phyloP scores from a whole-genome alignment of 2,888 invertebrate species.

The Gastracanthus pulcherrimus region DNA sequence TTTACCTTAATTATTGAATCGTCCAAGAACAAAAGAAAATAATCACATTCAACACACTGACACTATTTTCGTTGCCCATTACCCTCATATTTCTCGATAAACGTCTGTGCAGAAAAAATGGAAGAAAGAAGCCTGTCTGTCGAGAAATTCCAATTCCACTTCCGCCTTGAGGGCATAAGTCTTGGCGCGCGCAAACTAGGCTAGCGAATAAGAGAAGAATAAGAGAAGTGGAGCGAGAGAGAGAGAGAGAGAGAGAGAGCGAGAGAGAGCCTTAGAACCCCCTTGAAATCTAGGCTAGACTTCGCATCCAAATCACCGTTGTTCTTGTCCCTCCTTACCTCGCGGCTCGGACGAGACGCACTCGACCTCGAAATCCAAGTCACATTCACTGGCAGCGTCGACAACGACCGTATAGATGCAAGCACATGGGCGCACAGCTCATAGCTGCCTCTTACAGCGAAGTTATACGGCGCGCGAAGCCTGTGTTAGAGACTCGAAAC shows the following conservation, averaged over 20 bases:
- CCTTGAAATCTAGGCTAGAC: conserved; percentile 52
- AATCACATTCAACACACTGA: too few relatives aligned
- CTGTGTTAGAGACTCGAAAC: background rate
- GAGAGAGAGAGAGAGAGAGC: background rate
- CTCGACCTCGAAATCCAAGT: conserved; percentile 47
- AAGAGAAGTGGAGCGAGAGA: conserved; percentile 37
- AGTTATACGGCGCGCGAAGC: background rate
- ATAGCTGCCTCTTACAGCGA: too few relatives aligned
- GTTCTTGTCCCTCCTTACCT: background rate
- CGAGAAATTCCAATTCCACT: conserved; percentile 22
- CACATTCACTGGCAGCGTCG: background rate
- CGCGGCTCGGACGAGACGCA: background rate
- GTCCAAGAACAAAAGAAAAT: too few relatives aligned
- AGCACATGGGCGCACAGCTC: too few relatives aligned
- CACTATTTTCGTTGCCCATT: background rate
- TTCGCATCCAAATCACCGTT: conserved; percentile 53
- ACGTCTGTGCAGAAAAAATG: background rate
- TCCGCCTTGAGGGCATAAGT: conserved; percentile 45
- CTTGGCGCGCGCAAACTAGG: conserved; percentile 47
- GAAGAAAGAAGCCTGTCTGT: background rate
- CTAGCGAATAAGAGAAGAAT: too few relatives aligned
- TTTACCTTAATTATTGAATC: too few relatives aligned
- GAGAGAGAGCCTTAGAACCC: conserved; percentile 25
- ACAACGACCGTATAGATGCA: too few relatives aligned
- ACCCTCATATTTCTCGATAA: background rate